A percentile compares a stretch with the other conserved stretches of the same genome.
Conservation (phyloP, 2,888 invertebrate species). For the Torymus tubicola region DNA sequence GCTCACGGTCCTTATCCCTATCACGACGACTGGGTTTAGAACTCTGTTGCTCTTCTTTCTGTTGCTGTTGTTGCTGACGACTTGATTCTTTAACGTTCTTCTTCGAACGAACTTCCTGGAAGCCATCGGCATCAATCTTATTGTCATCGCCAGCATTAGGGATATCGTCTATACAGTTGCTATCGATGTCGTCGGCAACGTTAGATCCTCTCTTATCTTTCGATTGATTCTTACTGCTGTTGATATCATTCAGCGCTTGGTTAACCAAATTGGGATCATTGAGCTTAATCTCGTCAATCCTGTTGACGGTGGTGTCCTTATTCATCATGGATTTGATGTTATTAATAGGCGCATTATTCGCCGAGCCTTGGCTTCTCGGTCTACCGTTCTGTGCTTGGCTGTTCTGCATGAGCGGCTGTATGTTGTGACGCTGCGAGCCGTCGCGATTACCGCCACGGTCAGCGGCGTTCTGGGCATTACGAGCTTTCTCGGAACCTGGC, state of each 20-base stretch:
- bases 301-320: constrained; percentile 76
- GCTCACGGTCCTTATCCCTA: constrained; percentile 71
- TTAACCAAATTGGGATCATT: constrained; percentile 79
- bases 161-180: constrained; percentile 76
- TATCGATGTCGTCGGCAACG: constrained; percentile 78
- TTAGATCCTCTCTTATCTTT: constrained; percentile 73
- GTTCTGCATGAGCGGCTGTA: constrained; percentile 70
- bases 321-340: constrained; percentile 61
- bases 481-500: constrained; percentile 47
- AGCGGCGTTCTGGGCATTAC: constrained; percentile 64
- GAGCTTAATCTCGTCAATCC: constrained; percentile 79
- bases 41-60: constrained; percentile 66
- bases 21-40: constrained; percentile 67
- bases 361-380: constrained; percentile 69
- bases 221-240: constrained; percentile 67
- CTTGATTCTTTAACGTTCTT: constrained; percentile 83
- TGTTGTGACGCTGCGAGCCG: constrained; percentile 67
- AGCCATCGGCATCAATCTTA: constrained; percentile 82
- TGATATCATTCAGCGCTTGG: constrained; percentile 77
- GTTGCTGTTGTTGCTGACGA: constrained; percentile 72
- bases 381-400: constrained; percentile 70
- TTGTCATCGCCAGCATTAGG: constrained; percentile 70
- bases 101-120: constrained; percentile 91
- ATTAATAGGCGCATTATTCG: constrained; percentile 65
- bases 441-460: constrained; percentile 61